A percentile compares a stretch with the other conserved stretches of the same genome.
These are phyloP conservation scores for Scaptodrosophila latifasciaeformis DNA, from an alignment of 2,888 invertebrate genomes.

Conservation along the genomic window DNA sequence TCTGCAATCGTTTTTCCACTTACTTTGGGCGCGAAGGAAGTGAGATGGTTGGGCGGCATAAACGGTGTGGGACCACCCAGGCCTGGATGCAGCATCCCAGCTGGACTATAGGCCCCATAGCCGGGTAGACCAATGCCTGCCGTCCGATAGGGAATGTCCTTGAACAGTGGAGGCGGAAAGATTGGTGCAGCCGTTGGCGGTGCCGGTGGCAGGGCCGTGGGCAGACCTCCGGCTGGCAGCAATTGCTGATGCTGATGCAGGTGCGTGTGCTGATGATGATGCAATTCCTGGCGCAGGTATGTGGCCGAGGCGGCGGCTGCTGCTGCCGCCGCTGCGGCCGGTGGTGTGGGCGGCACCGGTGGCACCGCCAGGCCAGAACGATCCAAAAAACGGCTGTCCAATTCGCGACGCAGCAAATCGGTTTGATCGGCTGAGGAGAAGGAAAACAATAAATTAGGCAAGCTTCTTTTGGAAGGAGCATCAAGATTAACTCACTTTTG, in stretches of 20 bases:
- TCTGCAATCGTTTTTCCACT: constrained; percentile 46
- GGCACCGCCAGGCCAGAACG: constrained; percentile 82
- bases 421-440: constrained; percentile 80
- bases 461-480: no score
- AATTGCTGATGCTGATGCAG: constrained; percentile 91
- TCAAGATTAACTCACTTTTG: constrained; percentile 79
- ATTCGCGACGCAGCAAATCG: constrained; percentile 89
- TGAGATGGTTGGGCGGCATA: constrained; percentile 90
- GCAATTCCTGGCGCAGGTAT: constrained; percentile 89
- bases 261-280: constrained; percentile 94
- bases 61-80: constrained; percentile 88
- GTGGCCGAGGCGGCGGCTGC: no score
- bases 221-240: constrained; percentile 74
- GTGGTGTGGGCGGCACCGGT: constrained; percentile 75
- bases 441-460: no score
- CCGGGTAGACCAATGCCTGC: constrained; percentile 82
- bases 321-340: no score
- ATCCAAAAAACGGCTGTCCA: constrained; percentile 92
- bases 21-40: constrained; percentile 93
- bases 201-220: constrained; percentile 77
- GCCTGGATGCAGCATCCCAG: constrained; percentile 84
- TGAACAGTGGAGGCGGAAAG: constrained; percentile 84
- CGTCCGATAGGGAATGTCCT: constrained; percentile 91
- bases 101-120: constrained; percentile 86
- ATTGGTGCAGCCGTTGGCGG: constrained; percentile 76